Evolutionary conservation across 2,113 vertebrate genomes (phyloP).

Genomic region (Mionectes macconnelli): DNA sequence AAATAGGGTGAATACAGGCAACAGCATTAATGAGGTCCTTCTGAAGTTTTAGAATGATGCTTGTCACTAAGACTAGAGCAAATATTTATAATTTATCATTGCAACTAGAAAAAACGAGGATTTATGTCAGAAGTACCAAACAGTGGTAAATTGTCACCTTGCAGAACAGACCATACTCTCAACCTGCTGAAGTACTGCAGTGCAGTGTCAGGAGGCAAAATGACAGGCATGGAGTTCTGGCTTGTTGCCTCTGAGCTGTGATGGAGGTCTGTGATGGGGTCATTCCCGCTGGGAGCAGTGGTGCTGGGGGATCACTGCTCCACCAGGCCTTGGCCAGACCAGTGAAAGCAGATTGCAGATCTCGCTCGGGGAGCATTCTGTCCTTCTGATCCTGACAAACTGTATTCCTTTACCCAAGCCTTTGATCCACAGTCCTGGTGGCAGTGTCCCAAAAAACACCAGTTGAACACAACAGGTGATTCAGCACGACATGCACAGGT

Average conservation of each 20-base stretch:
- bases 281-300: neutral
- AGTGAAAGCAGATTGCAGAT: neutral
- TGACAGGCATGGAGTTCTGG: neutral
- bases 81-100: neutral
- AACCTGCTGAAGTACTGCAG: neutral
- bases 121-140: neutral
- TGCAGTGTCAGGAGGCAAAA: constrained; percentile 13
- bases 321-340: neutral
- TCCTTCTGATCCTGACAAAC: neutral
- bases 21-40: neutral
- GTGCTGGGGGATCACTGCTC: neutral
- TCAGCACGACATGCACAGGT: rapidly evolving
- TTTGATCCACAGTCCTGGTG: neutral
- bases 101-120: neutral
- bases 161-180: neutral
- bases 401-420: neutral
- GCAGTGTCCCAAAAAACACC: neutral
- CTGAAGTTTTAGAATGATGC: neutral
- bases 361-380: neutral
- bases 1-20: neutral
- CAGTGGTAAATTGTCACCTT: neutral
- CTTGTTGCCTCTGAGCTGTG: neutral
- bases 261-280: neutral
- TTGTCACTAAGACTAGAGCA: neutral
- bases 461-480: rapidly evolving